Percentiles rank a stretch among this genome's conserved stretches.
Conservation (phyloP, 2,113 vertebrate species). For the Rhea americana region DNA sequence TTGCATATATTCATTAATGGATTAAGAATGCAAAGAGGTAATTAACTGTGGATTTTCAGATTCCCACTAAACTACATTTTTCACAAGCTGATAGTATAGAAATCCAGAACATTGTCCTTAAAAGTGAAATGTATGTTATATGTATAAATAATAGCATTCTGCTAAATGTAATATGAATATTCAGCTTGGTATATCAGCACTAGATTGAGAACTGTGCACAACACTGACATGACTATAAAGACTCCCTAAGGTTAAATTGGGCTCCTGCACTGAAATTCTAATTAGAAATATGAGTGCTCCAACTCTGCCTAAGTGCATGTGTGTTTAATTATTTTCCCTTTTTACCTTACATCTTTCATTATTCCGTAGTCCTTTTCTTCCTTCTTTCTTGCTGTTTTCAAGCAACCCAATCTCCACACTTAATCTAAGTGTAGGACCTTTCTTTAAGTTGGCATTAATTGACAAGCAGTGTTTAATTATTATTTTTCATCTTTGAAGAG, state of each 20-base stretch:
- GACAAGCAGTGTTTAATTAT: constrained; percentile 83
- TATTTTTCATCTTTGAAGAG: constrained; percentile 81
- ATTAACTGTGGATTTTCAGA: constrained; percentile 36
- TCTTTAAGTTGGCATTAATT: constrained; percentile 81
- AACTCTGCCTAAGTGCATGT: constrained; percentile 73
- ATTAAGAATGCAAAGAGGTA: constrained; percentile 41
- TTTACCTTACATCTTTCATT: constrained; percentile 75
- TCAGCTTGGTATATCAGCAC: constrained; percentile 59
- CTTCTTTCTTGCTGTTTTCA: constrained; percentile 79
- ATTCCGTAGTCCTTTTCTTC: constrained; percentile 72
- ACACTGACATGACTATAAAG: constrained; percentile 76
- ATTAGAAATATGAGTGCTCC: constrained; percentile 80
- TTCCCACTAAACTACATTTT: constrained; percentile 46
- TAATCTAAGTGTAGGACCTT: constrained; percentile 76
- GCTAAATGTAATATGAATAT: constrained; percentile 66
- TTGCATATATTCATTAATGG: not conserved
- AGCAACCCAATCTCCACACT: constrained; percentile 73
- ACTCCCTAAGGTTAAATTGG: constrained; percentile 82
- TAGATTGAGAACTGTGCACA: constrained; percentile 73
- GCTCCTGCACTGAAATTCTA: constrained; percentile 80
- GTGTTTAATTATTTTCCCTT: constrained; percentile 81
- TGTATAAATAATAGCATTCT: constrained; percentile 54
- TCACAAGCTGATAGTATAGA: constrained; percentile 42
- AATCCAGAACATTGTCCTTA: constrained; percentile 29
- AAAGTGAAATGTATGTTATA: constrained; percentile 60